Evolutionary conservation across 2,888 invertebrate genomes (phyloP).

Genomic region (Drosophila paranaensis): DNA sequence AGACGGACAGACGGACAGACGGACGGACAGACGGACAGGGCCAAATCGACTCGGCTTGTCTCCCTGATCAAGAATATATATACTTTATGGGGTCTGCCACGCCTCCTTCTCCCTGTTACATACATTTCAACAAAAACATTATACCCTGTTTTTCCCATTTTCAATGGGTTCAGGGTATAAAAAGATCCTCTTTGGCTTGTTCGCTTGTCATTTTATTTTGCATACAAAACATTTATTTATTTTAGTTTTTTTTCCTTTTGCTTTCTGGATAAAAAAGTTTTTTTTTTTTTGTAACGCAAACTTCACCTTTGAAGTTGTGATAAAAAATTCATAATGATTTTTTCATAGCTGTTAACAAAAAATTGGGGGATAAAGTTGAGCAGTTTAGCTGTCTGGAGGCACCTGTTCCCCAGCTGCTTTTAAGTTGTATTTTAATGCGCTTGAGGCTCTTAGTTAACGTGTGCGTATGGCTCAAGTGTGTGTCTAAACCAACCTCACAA

Average conservation of each 20-base stretch:
- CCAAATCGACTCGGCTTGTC: too few species aligned
- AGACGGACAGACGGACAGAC: too few species aligned
- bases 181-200: conserved; percentile 40
- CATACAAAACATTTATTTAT: conserved; percentile 54
- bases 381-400: conserved; percentile 31
- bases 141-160: too few species aligned
- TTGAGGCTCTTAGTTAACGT: conserved; percentile 18
- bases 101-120: too few species aligned
- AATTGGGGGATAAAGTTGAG: conserved; percentile 64
- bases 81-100: too few species aligned
- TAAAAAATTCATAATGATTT: conserved; percentile 72
- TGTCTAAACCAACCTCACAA: background rate
- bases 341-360: conserved; percentile 76
- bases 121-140: too few species aligned
- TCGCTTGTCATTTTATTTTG: conserved; percentile 60
- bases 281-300: conserved; percentile 44
- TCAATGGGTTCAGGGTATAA: too few species aligned
- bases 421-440: conserved; percentile 45
- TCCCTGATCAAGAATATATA: too few species aligned
- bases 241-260: conserved; percentile 13
- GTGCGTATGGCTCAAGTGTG: background rate
- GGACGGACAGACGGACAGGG: too few species aligned
- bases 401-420: conserved; percentile 32
- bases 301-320: conserved; percentile 69
- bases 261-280: conserved; percentile 60